Evolutionary conservation across 1,140 invertebrate genomes (phyloP).

Genomic region (Drosophila melanica): DNA sequence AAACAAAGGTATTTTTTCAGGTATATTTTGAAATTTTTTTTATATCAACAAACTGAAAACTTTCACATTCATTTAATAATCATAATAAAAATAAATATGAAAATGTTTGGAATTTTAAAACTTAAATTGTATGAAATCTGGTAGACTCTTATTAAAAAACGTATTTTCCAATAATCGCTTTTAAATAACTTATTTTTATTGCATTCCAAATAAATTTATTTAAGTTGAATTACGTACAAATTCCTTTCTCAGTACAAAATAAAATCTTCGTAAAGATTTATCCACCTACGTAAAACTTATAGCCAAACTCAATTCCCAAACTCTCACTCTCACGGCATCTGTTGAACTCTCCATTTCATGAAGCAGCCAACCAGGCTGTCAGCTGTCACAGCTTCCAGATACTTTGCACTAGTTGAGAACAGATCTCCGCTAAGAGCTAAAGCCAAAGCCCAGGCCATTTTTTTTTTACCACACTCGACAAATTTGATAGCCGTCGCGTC

Average conservation of each 20-base stretch:
- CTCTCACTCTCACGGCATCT: neutral
- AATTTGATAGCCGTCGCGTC: slow-evolving; percentile 55
- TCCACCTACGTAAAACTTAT: neutral
- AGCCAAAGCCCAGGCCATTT: neutral
- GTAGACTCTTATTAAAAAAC: no score
- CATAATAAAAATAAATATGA: no score
- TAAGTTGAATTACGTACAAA: neutral
- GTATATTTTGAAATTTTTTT: no score
- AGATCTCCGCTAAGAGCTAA: slow-evolving; percentile 3
- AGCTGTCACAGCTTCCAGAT: slow-evolving; percentile 29
- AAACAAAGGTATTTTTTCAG: no score
- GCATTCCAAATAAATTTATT: neutral
- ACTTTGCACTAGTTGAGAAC: slow-evolving; percentile 4
- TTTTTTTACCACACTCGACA: slow-evolving; percentile 24
- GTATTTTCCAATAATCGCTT: no score
- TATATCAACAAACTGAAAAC: no score
- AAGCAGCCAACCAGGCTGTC: slow-evolving; percentile 2
- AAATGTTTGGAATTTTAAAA: no score
- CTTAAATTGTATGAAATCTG: no score
- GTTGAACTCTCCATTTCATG: slow-evolving; percentile 9
- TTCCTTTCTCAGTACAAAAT: neutral
- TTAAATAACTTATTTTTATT: no score
- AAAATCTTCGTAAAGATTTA: slow-evolving; percentile 1
- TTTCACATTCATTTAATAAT: no score
- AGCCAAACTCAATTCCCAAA: neutral